Percentiles rank a stretch among this genome's conserved stretches.
Evolutionary conservation across 2,888 invertebrate genomes (phyloP).

Genomic region (Boloria euphrosyne): DNA sequence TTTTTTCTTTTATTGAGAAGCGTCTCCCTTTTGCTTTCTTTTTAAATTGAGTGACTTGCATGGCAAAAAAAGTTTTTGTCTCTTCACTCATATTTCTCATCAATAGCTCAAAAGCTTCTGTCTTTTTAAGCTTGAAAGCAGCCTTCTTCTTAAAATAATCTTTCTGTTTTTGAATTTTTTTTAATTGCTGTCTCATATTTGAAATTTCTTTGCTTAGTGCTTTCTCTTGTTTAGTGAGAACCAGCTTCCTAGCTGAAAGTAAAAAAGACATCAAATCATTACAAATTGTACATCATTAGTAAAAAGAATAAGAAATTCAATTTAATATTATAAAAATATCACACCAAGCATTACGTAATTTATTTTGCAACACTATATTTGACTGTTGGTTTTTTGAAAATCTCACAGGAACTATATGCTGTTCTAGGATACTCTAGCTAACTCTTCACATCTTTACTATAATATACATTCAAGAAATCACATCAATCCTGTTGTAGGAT

Average conservation of each 20-base stretch:
- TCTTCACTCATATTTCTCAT: neutral
- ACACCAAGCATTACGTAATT: too few relatives aligned
- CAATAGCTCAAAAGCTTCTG: neutral
- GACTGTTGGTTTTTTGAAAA: too few relatives aligned
- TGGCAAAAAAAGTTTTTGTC: constrained; percentile 3
- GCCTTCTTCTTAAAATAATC: neutral
- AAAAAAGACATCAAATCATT: neutral
- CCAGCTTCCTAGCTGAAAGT: neutral
- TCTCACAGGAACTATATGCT: too few relatives aligned
- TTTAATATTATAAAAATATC: neutral
- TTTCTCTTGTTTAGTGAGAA: neutral
- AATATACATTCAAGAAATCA: too few relatives aligned
- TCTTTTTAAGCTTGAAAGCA: constrained; percentile 1
- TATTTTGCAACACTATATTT: too few relatives aligned
- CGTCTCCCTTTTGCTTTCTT: constrained; percentile 11
- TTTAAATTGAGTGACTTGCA: constrained; percentile 2
- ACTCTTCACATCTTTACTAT: too few relatives aligned
- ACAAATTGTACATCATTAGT: neutral
- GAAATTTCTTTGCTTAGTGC: neutral
- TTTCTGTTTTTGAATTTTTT: neutral
- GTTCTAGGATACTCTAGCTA: too few relatives aligned
- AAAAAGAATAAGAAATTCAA: neutral
- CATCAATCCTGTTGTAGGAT: too few relatives aligned
- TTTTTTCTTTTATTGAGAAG: constrained; percentile 14
- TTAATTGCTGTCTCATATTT: neutral